Base-by-base conservation (phyloP, 2,888 invertebrate species). In the Smittia aterrima region DNA sequence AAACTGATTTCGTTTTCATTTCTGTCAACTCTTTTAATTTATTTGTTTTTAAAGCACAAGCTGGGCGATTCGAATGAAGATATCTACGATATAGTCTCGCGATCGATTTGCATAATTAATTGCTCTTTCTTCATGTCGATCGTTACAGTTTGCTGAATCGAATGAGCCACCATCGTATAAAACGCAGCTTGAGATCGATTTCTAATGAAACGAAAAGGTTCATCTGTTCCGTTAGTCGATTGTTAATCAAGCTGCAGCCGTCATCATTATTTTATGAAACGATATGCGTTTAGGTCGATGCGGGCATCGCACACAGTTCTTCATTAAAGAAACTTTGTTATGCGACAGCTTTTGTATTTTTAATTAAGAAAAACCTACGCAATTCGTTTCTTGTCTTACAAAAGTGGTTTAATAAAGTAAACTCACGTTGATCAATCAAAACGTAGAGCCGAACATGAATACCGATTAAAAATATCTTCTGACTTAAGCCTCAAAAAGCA, bases 101-200 rank as follows among this genome's bases (percentile, higher is more conserved):
- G 54, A 70, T 70, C 27, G 41, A 68, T 70, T 54, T 70, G 47
- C 47, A 47, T 70, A 70, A 54, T 54, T 70, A 70, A 70, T 70
- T 54, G 54, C 70, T 6, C 22, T 68, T 68, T 13, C n/a, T 54
- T 4, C 53, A 11, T 54, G 70, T 24, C 18, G 22, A n/a, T 27
- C 54, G 11, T 2, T 2, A 47, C n/a, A 18, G 9, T 58, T 3
- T 58, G 58, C 58, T 32, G 41, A 40, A 47, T 20, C 16, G 18
- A 58, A 22, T 9, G 25, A 25, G 53, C 70, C 70, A 53, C 54
- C 54, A 70, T 54, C 20, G 41, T 13, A 41, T 25, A 11, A 53
- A 70, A 54, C 47, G 53, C 70, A 54, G 54, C 54, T 18, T 32
- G 70, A 70, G 24, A 70, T 70, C 32, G 22, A 32, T 32, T 70